Conservation (phyloP, 2,797 vertebrate genomes). For the Melanotaenia nigrans region DNA sequence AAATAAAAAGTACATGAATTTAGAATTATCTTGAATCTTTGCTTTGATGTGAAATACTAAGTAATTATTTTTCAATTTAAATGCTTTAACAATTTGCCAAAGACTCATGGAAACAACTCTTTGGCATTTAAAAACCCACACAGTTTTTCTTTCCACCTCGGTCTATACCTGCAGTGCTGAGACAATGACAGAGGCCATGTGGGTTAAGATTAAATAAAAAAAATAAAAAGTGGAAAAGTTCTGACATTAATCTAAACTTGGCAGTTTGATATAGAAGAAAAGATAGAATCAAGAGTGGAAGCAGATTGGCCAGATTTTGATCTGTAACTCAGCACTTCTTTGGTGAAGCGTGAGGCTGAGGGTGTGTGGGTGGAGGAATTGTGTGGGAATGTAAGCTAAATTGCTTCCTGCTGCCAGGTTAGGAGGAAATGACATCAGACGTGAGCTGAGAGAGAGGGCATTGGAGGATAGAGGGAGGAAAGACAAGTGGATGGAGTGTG, state of each 20-base stretch:
- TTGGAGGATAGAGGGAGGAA: not conserved
- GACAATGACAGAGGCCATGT: constrained; percentile 4
- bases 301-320: constrained; percentile 70
- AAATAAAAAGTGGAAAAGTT: constrained; percentile 25
- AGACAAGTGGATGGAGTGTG: constrained; percentile 17
- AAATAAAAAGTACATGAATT: too few relatives aligned
- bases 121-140: not conserved
- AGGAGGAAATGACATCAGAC: constrained; percentile 67
- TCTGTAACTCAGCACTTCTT: constrained; percentile 71
- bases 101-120: too few relatives aligned
- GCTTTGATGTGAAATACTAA: not conserved
- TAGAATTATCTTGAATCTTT: not conserved
- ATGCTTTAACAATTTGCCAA: not conserved
- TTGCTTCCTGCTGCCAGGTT: constrained; percentile 55
- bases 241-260: constrained; percentile 53
- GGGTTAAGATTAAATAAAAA: constrained; percentile 40
- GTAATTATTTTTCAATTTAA: not conserved
- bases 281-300: constrained; percentile 64
- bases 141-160: not conserved
- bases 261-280: constrained; percentile 45
- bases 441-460: constrained; percentile 9
- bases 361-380: constrained; percentile 30
- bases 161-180: constrained; percentile 9
- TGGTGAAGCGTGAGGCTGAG: constrained; percentile 39
- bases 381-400: constrained; percentile 54